Evolutionary conservation across 2,888 invertebrate species (phyloP).

Genomic region (Lutraria lutraria): DNA sequence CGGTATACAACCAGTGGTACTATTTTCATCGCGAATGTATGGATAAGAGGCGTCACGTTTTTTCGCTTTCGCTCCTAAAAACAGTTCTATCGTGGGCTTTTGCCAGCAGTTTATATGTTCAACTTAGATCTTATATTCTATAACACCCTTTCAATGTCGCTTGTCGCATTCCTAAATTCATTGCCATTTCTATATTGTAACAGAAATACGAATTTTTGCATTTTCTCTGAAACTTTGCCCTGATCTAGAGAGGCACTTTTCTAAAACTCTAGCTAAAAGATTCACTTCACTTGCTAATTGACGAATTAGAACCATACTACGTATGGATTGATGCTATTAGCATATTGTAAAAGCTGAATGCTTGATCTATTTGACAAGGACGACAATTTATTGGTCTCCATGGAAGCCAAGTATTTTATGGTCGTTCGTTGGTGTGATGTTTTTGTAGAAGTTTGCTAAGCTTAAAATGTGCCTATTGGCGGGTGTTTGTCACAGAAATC

Average conservation of each 20-base stretch:
- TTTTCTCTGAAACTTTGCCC: neutral
- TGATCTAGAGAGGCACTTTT: slow-evolving; percentile 8
- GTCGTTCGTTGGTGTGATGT: slow-evolving; percentile 4
- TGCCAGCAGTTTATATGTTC: no score
- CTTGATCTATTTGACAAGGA: slow-evolving; percentile 33
- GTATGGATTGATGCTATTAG: slow-evolving; percentile 11
- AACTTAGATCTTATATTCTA: no score
- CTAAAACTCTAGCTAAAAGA: neutral
- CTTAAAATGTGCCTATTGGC: neutral
- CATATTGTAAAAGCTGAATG: slow-evolving; percentile 28
- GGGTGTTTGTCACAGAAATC: slow-evolving; percentile 7
- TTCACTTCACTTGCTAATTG: slow-evolving; percentile 18
- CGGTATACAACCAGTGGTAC: no score
- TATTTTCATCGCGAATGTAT: no score
- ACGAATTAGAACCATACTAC: neutral
- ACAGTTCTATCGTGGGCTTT: no score
- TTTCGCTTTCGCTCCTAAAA: no score
- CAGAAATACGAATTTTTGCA: neutral
- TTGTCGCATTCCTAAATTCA: no score
- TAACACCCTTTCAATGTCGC: no score
- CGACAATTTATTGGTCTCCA: slow-evolving; percentile 29
- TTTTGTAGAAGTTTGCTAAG: neutral
- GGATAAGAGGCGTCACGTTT: no score
- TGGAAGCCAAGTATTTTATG: slow-evolving; percentile 25
- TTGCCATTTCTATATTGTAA: neutral